phyloP scores from a whole-genome alignment of 2,888 invertebrate species.

The Philereme vetulata region DNA sequence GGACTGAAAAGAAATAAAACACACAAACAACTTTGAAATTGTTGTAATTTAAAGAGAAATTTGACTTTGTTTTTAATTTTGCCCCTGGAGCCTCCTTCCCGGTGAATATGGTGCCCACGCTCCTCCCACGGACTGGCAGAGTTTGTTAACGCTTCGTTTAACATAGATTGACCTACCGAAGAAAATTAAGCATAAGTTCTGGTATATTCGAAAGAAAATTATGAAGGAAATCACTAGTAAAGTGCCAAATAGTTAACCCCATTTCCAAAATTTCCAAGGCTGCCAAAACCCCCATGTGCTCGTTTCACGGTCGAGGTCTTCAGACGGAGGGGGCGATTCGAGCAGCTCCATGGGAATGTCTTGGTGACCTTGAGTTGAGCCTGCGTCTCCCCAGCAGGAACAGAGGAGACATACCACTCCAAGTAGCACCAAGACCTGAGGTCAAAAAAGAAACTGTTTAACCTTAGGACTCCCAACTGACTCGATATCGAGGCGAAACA shows the following conservation, averaged over 20 bases:
- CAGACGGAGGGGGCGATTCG: slow-evolving; percentile 38
- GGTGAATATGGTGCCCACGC: slow-evolving; percentile 48
- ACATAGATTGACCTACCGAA: slow-evolving; percentile 57
- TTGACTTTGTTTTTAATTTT: slow-evolving; percentile 69
- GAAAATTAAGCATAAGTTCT: slow-evolving; percentile 37
- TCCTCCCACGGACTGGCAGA: slow-evolving; percentile 54
- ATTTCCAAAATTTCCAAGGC: slow-evolving; percentile 58
- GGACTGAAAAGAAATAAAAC: slow-evolving; percentile 18
- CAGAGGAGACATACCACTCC: slow-evolving; percentile 51
- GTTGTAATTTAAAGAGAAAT: slow-evolving; percentile 69
- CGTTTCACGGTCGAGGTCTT: slow-evolving; percentile 50
- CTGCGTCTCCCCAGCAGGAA: slow-evolving; percentile 49
- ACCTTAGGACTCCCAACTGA: no score
- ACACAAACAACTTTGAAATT: slow-evolving; percentile 52
- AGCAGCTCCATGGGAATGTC: slow-evolving; percentile 48
- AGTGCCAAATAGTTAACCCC: slow-evolving; percentile 52
- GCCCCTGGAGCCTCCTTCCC: slow-evolving; percentile 45
- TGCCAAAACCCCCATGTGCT: slow-evolving; percentile 57
- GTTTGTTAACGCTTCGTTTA: slow-evolving; percentile 59
- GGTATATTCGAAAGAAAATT: slow-evolving; percentile 10
- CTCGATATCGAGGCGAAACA: no score
- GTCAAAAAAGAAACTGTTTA: slow-evolving; percentile 8
- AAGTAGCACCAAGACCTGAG: slow-evolving; percentile 52
- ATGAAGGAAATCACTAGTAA: slow-evolving; percentile 13
- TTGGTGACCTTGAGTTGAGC: slow-evolving; percentile 43